Evolutionary conservation across 2,113 vertebrate genomes (phyloP), one percentile per base, ranked within the genome.

Genomic region (Podarcis raffonei): DNA sequence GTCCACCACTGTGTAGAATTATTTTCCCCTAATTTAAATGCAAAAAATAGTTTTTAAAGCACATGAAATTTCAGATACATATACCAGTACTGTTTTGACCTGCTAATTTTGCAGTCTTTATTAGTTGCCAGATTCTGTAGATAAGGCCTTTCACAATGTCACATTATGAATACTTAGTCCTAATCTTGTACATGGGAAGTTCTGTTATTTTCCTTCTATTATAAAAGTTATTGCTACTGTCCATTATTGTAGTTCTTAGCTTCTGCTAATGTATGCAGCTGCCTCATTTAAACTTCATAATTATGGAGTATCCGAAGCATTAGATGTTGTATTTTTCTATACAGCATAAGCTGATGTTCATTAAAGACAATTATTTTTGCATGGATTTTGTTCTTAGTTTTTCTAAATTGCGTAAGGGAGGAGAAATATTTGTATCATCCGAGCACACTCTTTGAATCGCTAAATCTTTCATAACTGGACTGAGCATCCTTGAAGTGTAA

Each of bases 401-500:
- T 82, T 35, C 35, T 66, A 65, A 85, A 48, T 74, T 85, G n/a
- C 37, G 53, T 81, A 48, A 81, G 68, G 57, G 37, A 48, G 8
- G 53, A 69, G 53, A 25, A 48, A 48, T 80, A 57, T 84, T 69
- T 83, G 39, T 85, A 32, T 90, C 84, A 69, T 74, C 42, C 12
- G 59, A 82, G 22, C 16, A 76, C 76, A 74, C 42, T 37, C 37
- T 86, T 85, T 86, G n/a, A 76, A 81, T 89, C 59, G 77, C 85
- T 81, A 75, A 80, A 89, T 81, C 76, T 89, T 66, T 23, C 53
- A n/a, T 81, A 75, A 23, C 9, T 53, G 59, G 66, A 80, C 35
- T 89, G 48, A 89, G 32, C 16, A 83, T 80, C 37, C 59, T 81
- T 85, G 83, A 89, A 89, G 83, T 81, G 15, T 30, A 75, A 89